Conservation (phyloP, 2,113 vertebrate genomes). For the Stictonetta naevosa region DNA sequence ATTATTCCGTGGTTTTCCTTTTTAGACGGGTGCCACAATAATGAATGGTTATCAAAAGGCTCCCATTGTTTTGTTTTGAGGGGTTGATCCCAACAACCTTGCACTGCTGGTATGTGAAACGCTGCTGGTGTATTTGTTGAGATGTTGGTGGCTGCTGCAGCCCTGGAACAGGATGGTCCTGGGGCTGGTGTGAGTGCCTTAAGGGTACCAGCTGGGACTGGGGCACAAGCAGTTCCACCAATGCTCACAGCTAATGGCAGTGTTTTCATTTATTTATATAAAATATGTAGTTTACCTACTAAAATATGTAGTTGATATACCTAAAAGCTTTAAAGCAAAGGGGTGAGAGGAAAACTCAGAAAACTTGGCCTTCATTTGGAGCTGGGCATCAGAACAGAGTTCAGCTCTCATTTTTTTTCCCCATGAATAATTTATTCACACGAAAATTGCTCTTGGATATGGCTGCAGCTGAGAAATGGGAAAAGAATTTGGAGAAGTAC, state of each 20-base stretch:
- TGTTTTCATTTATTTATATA: neutral
- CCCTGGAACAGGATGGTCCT: rapidly evolving
- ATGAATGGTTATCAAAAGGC: neutral
- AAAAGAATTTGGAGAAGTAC: neutral
- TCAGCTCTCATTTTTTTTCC: neutral
- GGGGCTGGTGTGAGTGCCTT: rapidly evolving
- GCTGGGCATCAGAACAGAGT: neutral
- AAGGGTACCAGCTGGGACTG: neutral
- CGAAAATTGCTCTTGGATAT: neutral
- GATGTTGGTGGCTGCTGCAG: neutral
- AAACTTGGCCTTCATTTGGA: neutral
- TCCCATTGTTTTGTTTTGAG: neutral
- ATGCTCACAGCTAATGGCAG: neutral
- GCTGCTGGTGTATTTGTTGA: neutral
- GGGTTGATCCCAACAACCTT: neutral
- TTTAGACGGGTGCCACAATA: neutral
- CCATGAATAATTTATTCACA: neutral
- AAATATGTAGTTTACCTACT: neutral
- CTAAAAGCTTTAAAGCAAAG: neutral
- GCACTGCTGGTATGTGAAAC: rapidly evolving
- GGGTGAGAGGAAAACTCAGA: neutral
- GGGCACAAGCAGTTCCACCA: neutral
- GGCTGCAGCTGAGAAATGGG: neutral
- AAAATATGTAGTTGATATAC: neutral
- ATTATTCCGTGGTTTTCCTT: neutral